Base-by-base conservation (phyloP, 2,888 invertebrate genomes). In the Choreutis nemorana region DNA sequence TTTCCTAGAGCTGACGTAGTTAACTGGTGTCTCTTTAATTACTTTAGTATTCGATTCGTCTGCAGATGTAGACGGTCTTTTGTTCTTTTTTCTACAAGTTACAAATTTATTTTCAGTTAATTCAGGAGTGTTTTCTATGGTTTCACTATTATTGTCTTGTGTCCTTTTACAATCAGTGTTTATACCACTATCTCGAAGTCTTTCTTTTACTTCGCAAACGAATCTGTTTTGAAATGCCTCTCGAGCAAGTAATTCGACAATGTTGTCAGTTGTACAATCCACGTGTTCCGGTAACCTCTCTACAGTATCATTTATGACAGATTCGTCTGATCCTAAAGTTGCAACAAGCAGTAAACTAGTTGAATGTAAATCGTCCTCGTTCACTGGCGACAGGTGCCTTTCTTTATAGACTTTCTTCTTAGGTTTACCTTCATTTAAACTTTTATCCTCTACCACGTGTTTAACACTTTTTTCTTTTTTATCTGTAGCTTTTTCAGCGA, bases 1-100 rank as follows among this genome's bases (percentile, higher is more conserved):
- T 31, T 34, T 53, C 26, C 44, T 45, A 4, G 42, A 35, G 28
- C 35, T 53, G 1, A 58, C 51, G 35, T 43, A 53, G 29, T 45
- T 45, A 11, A 39, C 31, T 2, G 56, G 63, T 1, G 60, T 62
- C 25, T 60, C 59, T 29, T 41, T 47, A 13, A 60, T 44, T 20
- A 40, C 48, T 35, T 66, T 68, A 2, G 53, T 57, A 33, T 62
- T 68, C 1, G 60, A 64, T 26, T 70, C 66, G 31, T 70, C 62
- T 1, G 5, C 9, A 10, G 65, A 56, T 1, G 60, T 54, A 3
- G 65, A 52, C 21, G 49, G 49, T 35, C 50, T 55, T 9, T 50
- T 30, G 11, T 27, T 28, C 39, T 10, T 34, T 40, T 3, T 28
- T 20, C 12, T 26, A 9, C 16, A 4, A 23, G 36, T 36, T 22